Evolutionary conservation across 2,797 vertebrate species (phyloP).

Genomic region (Myripristis jacobus): DNA sequence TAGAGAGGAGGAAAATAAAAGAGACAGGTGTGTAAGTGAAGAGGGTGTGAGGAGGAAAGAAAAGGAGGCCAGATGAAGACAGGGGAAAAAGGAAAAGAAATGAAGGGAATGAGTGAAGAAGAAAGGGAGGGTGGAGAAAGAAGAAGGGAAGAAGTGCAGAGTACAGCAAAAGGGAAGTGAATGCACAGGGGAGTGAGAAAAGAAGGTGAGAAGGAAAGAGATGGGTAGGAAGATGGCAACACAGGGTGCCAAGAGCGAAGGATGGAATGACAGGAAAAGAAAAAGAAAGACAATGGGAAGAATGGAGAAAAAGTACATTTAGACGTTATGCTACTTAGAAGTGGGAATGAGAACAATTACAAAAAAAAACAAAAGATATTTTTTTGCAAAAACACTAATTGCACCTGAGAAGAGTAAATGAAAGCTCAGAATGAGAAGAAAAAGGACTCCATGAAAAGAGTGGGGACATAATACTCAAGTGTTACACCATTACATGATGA

Average conservation of each 20-base stretch:
- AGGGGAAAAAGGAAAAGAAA: not conserved
- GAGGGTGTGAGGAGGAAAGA: not conserved
- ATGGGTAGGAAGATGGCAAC: not conserved
- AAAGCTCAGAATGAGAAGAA: too few species aligned
- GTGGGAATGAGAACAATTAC: too few species aligned
- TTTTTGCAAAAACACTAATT: too few species aligned
- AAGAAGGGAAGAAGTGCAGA: too few species aligned
- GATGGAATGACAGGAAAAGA: not conserved
- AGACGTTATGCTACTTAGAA: too few species aligned
- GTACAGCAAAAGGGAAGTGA: not conserved
- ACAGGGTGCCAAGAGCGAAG: not conserved
- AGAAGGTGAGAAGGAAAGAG: not conserved
- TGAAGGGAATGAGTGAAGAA: not conserved
- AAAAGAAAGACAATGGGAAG: too few species aligned
- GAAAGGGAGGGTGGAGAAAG: not conserved
- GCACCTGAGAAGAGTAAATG: too few species aligned
- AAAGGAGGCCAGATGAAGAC: not conserved
- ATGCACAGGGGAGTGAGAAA: not conserved
- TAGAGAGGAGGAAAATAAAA: not conserved
- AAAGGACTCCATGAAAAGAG: too few species aligned
- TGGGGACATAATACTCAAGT: too few species aligned
- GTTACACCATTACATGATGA: too few species aligned
- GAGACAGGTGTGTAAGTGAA: conserved; percentile 2
- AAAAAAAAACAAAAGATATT: too few species aligned
- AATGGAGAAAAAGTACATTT: not conserved